Percentiles rank a stretch among this genome's conserved stretches.
phyloP scores from a whole-genome alignment of 2,113 vertebrate species.

The Pampusana beccarii region DNA sequence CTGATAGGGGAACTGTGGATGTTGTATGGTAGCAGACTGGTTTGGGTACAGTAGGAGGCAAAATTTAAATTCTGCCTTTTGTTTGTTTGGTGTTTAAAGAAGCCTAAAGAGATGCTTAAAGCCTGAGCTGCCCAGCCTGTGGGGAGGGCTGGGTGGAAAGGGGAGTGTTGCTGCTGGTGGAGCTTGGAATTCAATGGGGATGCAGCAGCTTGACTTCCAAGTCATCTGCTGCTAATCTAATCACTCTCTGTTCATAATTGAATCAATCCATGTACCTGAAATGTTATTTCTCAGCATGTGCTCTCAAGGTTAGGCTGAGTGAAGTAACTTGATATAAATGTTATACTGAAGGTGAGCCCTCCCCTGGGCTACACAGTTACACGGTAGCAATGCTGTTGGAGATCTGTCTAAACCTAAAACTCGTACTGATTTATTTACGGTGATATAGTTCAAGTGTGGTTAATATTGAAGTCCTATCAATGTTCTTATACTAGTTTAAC shows the following conservation, averaged over 20 bases:
- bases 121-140: neutral
- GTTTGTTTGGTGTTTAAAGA: neutral
- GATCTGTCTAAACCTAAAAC: neutral
- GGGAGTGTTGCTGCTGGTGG: neutral
- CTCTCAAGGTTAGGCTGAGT: neutral
- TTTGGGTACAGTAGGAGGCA: neutral
- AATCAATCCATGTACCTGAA: neutral
- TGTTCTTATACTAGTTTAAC: neutral
- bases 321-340: neutral
- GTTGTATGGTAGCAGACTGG: neutral
- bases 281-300: neutral
- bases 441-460: neutral
- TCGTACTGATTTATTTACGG: neutral
- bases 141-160: neutral
- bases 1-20: neutral
- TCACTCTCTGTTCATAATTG: neutral
- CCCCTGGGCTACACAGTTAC: neutral
- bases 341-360: neutral
- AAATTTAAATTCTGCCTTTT: neutral
- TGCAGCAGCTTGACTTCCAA: constrained; percentile 2
- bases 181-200: neutral
- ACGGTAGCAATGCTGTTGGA: neutral
- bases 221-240: constrained; percentile 11
- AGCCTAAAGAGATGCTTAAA: neutral
- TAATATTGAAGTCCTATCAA: neutral